Percentiles rank a stretch among this genome's conserved stretches.
Evolutionary conservation across 2,888 invertebrate genomes (phyloP).

Genomic region (Pediacus dermestoides): DNA sequence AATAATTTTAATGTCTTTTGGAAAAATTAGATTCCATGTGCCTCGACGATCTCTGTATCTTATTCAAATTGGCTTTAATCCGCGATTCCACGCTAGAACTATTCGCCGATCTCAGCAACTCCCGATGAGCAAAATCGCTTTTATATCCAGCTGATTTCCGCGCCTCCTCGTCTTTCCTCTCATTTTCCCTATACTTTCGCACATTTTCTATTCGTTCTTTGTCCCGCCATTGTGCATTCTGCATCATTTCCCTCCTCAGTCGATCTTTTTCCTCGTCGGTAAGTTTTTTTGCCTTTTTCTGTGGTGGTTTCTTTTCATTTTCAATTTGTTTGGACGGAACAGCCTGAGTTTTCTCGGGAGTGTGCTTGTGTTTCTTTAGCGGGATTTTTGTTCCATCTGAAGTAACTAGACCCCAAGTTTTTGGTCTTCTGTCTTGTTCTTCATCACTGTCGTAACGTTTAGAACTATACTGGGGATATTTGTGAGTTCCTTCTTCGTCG

Average conservation of each 20-base stretch:
- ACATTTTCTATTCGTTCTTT: conserved; percentile 63
- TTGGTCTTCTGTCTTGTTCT: conserved; percentile 35
- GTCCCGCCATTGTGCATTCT: conserved; percentile 71
- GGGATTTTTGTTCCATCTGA: conserved; percentile 46
- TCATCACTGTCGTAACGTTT: conserved; percentile 33
- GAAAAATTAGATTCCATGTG: conserved; percentile 87
- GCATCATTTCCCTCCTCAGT: conserved; percentile 75
- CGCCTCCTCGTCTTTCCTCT: conserved; percentile 48
- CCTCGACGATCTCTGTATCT: conserved; percentile 75
- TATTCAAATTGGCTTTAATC: conserved; percentile 83
- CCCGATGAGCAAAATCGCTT: conserved; percentile 57
- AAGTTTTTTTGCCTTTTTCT: conserved; percentile 45
- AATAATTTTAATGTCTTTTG: conserved; percentile 29
- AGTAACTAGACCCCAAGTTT: conserved; percentile 45
- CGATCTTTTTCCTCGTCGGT: conserved; percentile 67
- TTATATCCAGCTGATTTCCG: conserved; percentile 54
- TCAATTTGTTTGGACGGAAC: conserved; percentile 18
- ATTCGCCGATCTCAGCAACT: conserved; percentile 62
- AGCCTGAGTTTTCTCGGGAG: conserved; percentile 15
- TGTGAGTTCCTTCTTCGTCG: too few species aligned
- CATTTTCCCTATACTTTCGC: conserved; percentile 60
- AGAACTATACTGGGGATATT: too few species aligned
- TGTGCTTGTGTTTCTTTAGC: conserved; percentile 30
- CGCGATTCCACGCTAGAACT: conserved; percentile 75
- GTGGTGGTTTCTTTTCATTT: conserved; percentile 18